Base-by-base conservation (phyloP, 2,888 invertebrate species). In the Catocala nupta region DNA sequence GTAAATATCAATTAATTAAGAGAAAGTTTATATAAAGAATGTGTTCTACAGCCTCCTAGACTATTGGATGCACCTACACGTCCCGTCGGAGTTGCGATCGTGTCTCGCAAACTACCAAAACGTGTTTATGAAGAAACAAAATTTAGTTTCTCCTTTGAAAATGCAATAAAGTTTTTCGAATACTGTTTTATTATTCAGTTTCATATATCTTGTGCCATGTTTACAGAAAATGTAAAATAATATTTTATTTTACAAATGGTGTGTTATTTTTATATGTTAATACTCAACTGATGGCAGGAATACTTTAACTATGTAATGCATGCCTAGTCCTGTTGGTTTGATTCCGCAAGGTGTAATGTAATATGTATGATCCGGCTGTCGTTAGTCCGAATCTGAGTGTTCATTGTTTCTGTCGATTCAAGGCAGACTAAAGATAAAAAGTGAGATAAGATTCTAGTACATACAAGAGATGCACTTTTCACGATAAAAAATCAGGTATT, bases 111-210 rank as follows among this genome's bases (percentile, higher is more conserved):
- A 81, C 75, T 80, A 72, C 63, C 58, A 65, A 74, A 74, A 74
- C 68, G 70, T 71, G 70, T 76, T 78, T 76, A 77, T 77, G 55
- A 74, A 74, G 76, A 72, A 74, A 76, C 71, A 74, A 71, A 66
- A 78, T 73, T 72, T 59, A 68, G 65, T 76, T 77, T 68, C 34
- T 49, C 57, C 59, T 68, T 69, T 61, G 65, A 67, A 72, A 77
- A 74, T 69, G 71, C 74, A 73, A 73, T 73, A 71, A 70, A 70
- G 44, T 70, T 79, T 75, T 61, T 58, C 16, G 36, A 59, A 59
- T 49, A 42, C 25, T 7, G 34, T 66, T 68, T 59, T 54, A 53
- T 61, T 62, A 67, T 68, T 66, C 54, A 65, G 45, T 65, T 54
- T 16, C 9, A 44, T 55, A 36, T 45, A 44, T 47, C 52, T 49